These are phyloP conservation scores for Zygothrica quintamaculata DNA, from an alignment of 2,888 invertebrate genomes.

Conservation along the genomic window DNA sequence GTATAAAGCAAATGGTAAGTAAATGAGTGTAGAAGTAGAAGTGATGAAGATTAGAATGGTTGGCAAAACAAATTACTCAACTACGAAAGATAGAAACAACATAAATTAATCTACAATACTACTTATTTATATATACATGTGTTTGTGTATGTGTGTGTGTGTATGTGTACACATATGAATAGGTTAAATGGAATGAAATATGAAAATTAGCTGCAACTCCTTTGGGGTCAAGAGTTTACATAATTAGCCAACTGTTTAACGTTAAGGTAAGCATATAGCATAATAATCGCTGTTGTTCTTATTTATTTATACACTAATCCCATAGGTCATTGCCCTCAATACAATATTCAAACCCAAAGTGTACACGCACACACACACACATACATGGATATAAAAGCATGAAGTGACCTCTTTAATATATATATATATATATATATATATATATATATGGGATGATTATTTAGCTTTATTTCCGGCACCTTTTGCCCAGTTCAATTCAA, in stretches of 20 bases:
- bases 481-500: conserved; percentile 37
- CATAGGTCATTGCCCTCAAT: conserved; percentile 33
- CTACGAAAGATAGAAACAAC: conserved; percentile 8
- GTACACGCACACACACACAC: conserved; percentile 3
- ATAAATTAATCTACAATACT: conserved; percentile 35
- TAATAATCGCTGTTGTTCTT: conserved; percentile 23
- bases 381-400: not conserved
- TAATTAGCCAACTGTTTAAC: conserved; percentile 9
- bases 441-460: conserved; percentile 39
- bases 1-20: not conserved
- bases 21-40: not conserved
- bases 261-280: conserved; percentile 10
- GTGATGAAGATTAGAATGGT: not conserved
- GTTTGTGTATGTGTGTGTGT: too few relatives aligned
- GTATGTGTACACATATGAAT: too few relatives aligned
- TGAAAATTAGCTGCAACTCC: conserved; percentile 22
- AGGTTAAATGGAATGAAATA: too few relatives aligned
- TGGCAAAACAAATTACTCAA: conserved; percentile 31
- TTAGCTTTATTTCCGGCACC: conserved; percentile 41
- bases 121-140: conserved; percentile 9
- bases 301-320: conserved; percentile 23
- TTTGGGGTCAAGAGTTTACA: conserved; percentile 12
- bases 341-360: not conserved
- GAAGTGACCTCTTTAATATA: conserved; percentile 31
- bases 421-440: conserved; percentile 40